Evolutionary conservation across 2,797 vertebrate genomes (phyloP).

Genomic region (Emys orbicularis): DNA sequence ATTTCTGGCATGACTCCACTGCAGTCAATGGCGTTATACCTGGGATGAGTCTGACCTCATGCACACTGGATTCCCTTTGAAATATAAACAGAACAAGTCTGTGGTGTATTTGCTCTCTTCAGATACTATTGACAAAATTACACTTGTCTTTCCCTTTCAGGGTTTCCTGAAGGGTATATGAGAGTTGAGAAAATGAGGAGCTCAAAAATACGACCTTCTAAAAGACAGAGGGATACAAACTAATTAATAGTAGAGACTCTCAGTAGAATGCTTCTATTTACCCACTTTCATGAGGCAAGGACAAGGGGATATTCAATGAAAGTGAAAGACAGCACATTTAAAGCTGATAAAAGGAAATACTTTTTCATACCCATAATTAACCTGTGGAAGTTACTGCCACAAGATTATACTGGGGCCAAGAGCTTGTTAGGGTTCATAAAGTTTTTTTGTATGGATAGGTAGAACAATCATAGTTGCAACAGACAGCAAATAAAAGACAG

Average conservation of each 20-base stretch:
- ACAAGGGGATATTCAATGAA: conserved; percentile 51
- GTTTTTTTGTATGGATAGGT: background rate
- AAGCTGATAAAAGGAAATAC: background rate
- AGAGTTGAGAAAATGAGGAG: background rate
- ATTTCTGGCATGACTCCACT: background rate
- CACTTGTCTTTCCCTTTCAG: conserved; percentile 40
- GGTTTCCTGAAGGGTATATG: conserved; percentile 54
- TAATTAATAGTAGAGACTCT: conserved; percentile 23
- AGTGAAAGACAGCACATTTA: conserved; percentile 47
- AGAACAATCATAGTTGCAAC: background rate
- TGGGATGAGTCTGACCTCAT: background rate
- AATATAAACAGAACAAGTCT: background rate
- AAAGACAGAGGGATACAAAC: background rate
- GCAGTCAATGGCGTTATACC: background rate
- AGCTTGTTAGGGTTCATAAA: background rate
- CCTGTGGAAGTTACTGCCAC: rapidly evolving
- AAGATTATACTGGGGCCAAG: background rate
- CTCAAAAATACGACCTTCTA: background rate
- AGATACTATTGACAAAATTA: background rate
- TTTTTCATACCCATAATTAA: background rate
- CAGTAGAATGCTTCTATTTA: background rate
- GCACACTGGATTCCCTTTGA: background rate
- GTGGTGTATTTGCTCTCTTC: background rate
- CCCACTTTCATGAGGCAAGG: conserved; percentile 13
- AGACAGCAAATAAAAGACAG: background rate